Evolutionary conservation across 2,113 vertebrate species (phyloP).

Genomic region (Xyrauchen texanus): DNA sequence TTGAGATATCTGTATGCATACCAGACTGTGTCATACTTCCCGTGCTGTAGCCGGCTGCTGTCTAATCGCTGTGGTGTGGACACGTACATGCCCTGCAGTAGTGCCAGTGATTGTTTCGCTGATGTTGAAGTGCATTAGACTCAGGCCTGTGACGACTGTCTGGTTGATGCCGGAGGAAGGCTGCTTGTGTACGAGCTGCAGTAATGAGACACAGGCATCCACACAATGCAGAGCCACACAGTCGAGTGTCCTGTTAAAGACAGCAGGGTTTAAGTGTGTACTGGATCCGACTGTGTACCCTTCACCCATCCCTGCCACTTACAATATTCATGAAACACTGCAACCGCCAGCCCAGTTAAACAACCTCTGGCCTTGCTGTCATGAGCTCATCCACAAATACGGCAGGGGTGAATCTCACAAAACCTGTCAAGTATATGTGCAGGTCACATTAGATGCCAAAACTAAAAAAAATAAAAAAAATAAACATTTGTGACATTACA

Average conservation of each 20-base stretch:
- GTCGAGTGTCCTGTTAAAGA: conserved; percentile 1
- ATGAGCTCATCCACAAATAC: too few species aligned
- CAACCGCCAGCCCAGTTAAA: background rate
- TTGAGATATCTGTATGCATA: conserved; percentile 10
- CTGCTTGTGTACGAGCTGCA: background rate
- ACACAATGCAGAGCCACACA: conserved; percentile 24
- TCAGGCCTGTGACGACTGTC: conserved; percentile 10
- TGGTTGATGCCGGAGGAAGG: background rate
- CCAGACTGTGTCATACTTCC: background rate
- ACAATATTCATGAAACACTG: background rate
- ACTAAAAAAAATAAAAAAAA: too few species aligned
- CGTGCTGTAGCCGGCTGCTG: background rate
- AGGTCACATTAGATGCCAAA: too few species aligned
- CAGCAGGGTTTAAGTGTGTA: too few species aligned
- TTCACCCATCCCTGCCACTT: conserved; percentile 23
- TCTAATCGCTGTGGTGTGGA: background rate
- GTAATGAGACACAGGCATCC: conserved; percentile 1
- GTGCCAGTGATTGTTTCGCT: background rate
- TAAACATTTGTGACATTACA: too few species aligned
- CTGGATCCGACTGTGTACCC: background rate
- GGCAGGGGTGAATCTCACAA: too few species aligned
- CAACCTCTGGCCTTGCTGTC: background rate
- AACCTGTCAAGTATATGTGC: too few species aligned
- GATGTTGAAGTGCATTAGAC: conserved; percentile 5
- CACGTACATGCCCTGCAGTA: background rate